Base-by-base conservation (phyloP, 2,888 invertebrate species). In the Seladonia tumulorum region DNA sequence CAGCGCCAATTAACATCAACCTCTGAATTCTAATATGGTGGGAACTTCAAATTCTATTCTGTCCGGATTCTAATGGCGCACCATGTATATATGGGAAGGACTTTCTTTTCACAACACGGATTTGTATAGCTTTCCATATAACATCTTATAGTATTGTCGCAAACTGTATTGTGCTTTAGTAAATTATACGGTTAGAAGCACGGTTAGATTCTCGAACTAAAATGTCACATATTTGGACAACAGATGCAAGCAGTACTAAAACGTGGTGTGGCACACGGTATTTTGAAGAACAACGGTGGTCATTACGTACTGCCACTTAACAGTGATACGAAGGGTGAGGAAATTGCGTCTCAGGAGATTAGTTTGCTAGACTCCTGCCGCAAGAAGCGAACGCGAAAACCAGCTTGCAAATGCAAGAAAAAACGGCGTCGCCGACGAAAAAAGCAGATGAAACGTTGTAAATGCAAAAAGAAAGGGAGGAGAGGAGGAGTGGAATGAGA, bases 201-300 rank as follows among this genome's bases (percentile, higher is more conserved):
- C 57, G 4, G 12, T 57, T 4, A 57, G 57, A 57, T 57, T n/a
- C 2, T 35, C 7, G n/a, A 49, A 39, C 18, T 29, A 60, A 39
- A 3, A 25, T 16, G 68, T 35, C 7, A 16, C 22, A 29, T 16
- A 45, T n/a, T 25, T 70, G 22, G 18, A 25, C 0, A 35, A 63
- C 76, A 93, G 93, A 87, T 92, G 84, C 88, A 86, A n/a, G 85
- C 90, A 5, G 92, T 90, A 0, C 76, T 93, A 49, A 93, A 93
- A 76, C 93, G 93, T 5, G 93, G 93, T 8, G 90, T 92, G 1
- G 87, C 89, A 0, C 91, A 90, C 47, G 93, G 93, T 1, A 92
- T 93, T 39, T 78, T 93, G 49, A 89, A 84, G 80, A 91, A 90
- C n/a, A 82, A 85, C 16, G 89, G 86, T 0, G 87, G 84, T 10